Conservation (phyloP, 2,797 vertebrate species). For the Hylomyscus alleni region DNA sequence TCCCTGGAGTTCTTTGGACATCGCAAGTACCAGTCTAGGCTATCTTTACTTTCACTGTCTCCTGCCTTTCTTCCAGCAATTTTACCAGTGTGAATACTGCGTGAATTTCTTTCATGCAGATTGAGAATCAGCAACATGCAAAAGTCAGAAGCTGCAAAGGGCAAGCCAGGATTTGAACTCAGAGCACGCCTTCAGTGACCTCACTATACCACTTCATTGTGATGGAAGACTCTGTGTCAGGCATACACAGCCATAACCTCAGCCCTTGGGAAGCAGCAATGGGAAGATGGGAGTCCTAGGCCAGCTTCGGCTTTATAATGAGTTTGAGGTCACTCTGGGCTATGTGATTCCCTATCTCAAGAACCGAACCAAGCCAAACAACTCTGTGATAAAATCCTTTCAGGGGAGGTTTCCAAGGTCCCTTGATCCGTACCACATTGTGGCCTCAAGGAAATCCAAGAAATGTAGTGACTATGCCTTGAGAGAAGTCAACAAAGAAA, state of each 20-base stretch:
- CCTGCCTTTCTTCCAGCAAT: background rate
- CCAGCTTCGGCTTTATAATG: background rate
- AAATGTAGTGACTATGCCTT: background rate
- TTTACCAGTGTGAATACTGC: background rate
- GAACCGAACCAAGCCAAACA: background rate
- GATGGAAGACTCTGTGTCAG: background rate
- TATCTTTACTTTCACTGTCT: background rate
- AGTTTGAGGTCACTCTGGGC: background rate
- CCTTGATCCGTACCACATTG: background rate
- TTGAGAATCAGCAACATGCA: background rate
- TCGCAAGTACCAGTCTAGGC: background rate
- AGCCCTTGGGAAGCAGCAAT: background rate
- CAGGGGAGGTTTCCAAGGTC: background rate
- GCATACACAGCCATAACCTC: background rate
- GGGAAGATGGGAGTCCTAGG: background rate
- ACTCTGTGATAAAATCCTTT: background rate
- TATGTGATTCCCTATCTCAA: background rate
- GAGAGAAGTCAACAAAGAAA: background rate
- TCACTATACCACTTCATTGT: background rate
- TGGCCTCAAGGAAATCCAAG: background rate
- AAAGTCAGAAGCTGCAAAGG: background rate
- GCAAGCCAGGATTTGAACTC: background rate
- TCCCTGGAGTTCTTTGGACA: background rate
- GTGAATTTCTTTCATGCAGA: background rate
- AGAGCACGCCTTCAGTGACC: background rate